A percentile compares a stretch with the other conserved stretches of the same genome.
Evolutionary conservation across 37 sponge, comb jelly and placozoan species (phyloP).

Genomic region (Aplysina aerophoba): DNA sequence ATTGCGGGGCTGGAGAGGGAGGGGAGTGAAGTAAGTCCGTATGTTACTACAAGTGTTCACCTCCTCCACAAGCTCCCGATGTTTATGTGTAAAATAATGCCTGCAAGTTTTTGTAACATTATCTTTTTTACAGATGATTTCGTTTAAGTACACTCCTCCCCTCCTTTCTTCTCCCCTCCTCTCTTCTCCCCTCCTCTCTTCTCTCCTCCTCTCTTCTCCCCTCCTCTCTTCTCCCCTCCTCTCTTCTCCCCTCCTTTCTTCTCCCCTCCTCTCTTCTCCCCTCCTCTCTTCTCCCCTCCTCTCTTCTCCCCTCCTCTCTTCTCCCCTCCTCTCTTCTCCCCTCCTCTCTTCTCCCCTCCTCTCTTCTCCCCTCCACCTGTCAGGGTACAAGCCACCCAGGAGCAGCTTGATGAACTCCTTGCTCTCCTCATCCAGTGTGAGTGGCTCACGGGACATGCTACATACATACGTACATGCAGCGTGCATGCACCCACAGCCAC

Average conservation of each 20-base stretch:
- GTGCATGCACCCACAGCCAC: neutral
- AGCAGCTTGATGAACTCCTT: slow-evolving; percentile 5
- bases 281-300: slow-evolving; percentile 11
- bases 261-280: slow-evolving; percentile 3
- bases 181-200: neutral
- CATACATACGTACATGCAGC: neutral
- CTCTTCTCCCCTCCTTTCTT: neutral
- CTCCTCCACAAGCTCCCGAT: neutral
- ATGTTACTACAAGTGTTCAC: neutral
- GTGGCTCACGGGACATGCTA: neutral
- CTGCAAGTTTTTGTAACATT: slow-evolving; percentile 1
- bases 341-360: neutral
- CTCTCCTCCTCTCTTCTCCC: slow-evolving; percentile 4
- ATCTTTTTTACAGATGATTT: neutral
- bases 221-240: slow-evolving; percentile 3
- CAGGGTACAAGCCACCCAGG: slow-evolving; percentile 15
- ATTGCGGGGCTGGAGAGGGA: slow-evolving; percentile 44
- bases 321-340: slow-evolving; percentile 34
- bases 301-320: neutral
- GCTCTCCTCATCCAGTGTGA: slow-evolving; percentile 7
- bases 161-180: slow-evolving; percentile 16
- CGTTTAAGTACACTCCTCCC: slow-evolving; percentile 6
- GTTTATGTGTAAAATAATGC: neutral
- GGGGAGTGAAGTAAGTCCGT: slow-evolving; percentile 38
- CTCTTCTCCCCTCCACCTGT: neutral